phyloP scores from a whole-genome alignment of 2,113 vertebrate genomes.

The Theropithecus gelada region DNA sequence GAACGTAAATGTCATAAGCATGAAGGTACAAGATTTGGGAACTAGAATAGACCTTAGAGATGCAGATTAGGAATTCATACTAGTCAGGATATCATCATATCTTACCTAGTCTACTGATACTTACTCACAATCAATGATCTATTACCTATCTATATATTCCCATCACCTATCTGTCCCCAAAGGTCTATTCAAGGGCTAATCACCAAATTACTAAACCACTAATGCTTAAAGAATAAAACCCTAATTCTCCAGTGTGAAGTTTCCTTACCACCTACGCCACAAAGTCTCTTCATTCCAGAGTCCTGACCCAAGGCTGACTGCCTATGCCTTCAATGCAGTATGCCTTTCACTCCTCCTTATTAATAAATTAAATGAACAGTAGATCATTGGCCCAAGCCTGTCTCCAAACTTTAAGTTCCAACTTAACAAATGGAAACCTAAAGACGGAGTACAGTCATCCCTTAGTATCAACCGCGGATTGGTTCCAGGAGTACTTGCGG shows the following conservation, averaged over 20 bases:
- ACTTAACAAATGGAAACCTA: not conserved
- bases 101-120: not conserved
- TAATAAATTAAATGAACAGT: not conserved
- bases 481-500: not conserved
- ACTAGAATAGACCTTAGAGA: not conserved
- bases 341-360: not conserved
- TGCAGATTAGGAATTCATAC: not conserved
- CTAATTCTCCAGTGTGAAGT: not conserved
- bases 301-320: not conserved
- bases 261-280: not conserved
- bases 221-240: conserved; percentile 13
- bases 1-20: not conserved
- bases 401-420: not conserved
- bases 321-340: not conserved
- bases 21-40: not conserved
- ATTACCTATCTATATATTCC: not conserved
- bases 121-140: not conserved
- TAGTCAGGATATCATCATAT: not conserved
- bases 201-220: not conserved
- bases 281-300: not conserved
- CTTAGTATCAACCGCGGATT: not conserved
- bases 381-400: not conserved
- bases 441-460: not conserved
- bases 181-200: not conserved
- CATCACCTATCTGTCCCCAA: not conserved